These are phyloP conservation scores for Ectemnius cavifrons DNA, from an alignment of 2,888 invertebrate species.

Conservation along the genomic window DNA sequence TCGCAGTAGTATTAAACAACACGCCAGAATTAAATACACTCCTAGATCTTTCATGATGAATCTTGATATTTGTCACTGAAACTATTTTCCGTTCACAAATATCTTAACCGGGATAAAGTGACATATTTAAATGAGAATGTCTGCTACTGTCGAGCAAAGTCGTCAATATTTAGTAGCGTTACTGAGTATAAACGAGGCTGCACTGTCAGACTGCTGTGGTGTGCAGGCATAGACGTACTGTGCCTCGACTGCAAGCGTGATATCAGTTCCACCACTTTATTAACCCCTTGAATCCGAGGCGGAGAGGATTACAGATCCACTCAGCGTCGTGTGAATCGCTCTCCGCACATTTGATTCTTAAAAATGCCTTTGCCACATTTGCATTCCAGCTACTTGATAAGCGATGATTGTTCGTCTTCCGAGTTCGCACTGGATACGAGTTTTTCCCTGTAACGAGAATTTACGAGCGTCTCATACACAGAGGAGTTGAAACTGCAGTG, in stretches of 20 bases:
- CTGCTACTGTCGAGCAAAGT: no score
- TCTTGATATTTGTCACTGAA: not conserved
- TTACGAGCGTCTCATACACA: no score
- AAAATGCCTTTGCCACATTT: no score
- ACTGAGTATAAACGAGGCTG: not conserved
- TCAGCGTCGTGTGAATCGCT: conserved; percentile 27
- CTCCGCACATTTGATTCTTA: not conserved
- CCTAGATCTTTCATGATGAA: conserved; percentile 35
- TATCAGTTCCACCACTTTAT: conserved; percentile 57
- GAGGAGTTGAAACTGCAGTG: no score
- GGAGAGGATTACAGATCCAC: conserved; percentile 53
- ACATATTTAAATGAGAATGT: no score
- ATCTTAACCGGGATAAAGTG: no score
- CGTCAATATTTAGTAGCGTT: no score
- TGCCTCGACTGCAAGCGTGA: conserved; percentile 49
- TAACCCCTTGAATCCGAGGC: conserved; percentile 50
- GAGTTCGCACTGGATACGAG: no score
- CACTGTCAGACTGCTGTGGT: not conserved
- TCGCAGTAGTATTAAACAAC: conserved; percentile 21
- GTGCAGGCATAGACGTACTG: conserved; percentile 30
- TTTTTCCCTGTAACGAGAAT: no score
- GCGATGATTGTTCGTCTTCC: no score
- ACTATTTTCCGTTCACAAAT: no score
- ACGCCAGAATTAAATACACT: conserved; percentile 37
- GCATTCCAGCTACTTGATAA: no score